Conservation (phyloP, 37 sponge, comb jelly and placozoan species). For the Oopsacas minuta region DNA sequence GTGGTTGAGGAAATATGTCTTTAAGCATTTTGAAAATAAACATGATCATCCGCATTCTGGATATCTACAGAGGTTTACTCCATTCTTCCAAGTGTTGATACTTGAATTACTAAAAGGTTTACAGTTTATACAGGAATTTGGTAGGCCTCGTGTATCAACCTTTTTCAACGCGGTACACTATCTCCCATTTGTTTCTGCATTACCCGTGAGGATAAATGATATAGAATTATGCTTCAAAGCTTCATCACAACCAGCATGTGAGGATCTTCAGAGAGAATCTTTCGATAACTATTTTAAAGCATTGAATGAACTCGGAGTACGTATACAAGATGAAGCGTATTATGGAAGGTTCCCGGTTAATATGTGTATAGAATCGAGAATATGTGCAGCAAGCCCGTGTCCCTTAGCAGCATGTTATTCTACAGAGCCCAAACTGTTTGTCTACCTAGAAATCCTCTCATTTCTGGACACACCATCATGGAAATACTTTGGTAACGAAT, state of each 20-base stretch:
- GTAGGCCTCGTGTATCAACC: not conserved
- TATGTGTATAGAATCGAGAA: constrained; percentile 3
- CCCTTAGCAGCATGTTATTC: not conserved
- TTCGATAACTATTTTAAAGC: not conserved
- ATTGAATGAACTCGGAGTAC: not conserved
- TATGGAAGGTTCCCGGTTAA: not conserved
- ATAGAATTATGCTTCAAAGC: not conserved
- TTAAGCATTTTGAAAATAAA: not conserved
- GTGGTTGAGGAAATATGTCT: not conserved
- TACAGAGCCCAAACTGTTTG: not conserved
- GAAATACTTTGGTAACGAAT: not conserved
- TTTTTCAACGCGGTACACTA: not conserved
- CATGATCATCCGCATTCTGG: not conserved
- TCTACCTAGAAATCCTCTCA: not conserved
- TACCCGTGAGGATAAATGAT: not conserved
- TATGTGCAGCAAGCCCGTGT: not conserved
- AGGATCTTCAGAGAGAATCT: not conserved
- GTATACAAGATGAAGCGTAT: not conserved
- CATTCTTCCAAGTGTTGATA: not conserved
- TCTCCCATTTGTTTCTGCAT: not conserved
- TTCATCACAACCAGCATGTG: not conserved
- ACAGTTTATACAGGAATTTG: not conserved
- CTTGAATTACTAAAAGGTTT: not conserved
- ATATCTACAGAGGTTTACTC: not conserved
- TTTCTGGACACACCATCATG: not conserved